These are phyloP conservation scores for Chamaea fasciata DNA, from an alignment of 2,113 vertebrate genomes.

Conservation along the genomic window DNA sequence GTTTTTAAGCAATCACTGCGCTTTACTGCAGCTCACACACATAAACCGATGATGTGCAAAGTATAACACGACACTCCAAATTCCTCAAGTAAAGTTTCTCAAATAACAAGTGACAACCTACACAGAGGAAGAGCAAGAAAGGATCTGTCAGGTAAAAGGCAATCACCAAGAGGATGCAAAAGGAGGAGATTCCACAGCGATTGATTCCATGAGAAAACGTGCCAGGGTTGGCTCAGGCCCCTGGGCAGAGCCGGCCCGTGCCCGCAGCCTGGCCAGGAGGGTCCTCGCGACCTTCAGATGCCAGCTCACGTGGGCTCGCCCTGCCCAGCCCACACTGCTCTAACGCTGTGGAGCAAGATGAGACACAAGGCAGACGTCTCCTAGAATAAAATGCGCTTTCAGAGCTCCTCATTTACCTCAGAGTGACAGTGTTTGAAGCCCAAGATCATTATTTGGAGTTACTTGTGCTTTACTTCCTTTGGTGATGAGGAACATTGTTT, in stretches of 20 bases:
- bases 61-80: conserved; percentile 54
- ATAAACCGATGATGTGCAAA: conserved; percentile 57
- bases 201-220: not conserved
- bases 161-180: conserved; percentile 50
- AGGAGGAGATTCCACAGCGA: not conserved
- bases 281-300: not conserved
- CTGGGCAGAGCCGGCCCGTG: not conserved
- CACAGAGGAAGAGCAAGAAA: conserved; percentile 40
- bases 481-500: not conserved
- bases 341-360: fast-evolving
- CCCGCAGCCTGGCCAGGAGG: not conserved
- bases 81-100: conserved; percentile 67
- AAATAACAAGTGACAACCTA: conserved; percentile 60
- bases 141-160: conserved; percentile 23
- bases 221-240: not conserved
- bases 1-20: conserved; percentile 72
- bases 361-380: not conserved
- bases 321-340: not conserved
- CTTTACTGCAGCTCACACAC: conserved; percentile 55
- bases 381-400: not conserved
- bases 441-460: not conserved
- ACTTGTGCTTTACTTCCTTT: not conserved
- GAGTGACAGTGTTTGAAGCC: not conserved
- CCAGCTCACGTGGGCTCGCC: fast-evolving
- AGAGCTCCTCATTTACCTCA: not conserved